Base-by-base conservation (phyloP, 2,113 vertebrate species). In the Xiphias gladius region DNA sequence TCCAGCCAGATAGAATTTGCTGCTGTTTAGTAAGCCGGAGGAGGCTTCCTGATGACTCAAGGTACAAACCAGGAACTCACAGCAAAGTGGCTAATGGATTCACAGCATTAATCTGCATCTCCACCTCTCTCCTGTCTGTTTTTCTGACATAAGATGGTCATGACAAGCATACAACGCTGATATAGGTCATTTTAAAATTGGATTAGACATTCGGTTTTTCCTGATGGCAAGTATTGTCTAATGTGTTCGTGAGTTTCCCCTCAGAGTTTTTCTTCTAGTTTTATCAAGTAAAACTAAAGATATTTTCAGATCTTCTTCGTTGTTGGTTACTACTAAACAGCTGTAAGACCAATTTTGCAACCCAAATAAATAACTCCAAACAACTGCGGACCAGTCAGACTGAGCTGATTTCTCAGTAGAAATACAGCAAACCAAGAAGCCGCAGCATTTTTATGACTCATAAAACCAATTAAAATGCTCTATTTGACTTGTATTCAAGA, bases 1-100 rank as follows among this genome's bases (percentile, higher is more conserved):
- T 80, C 65, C 69, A 79, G 58, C 43, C 68, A 86, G 28, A 82
- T 73, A 66, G 41, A 67, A 58, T 76, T 74, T 66, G 13, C 77
- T 79, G 84, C 76, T 58, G 78, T 75, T 83, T 57, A 37, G 61
- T 30, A 30, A 89, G 63, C 80, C 66, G 84, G 82, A 59, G 86
- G 86, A 86, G 89, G 67, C 72, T 85, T 80, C 81, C 62, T 46
- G 73, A 82, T 89, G 91, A 91, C 86, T 90, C 85, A 87, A 75
- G 57, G 46, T 64, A 64, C 57, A 67, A 55, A 73, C 63, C 19
- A 59, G 76, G 63, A 83, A 64, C 67, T 76, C 75, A 84, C 48
- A 72, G 86, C 79, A 26, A 46, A 50, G 62, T 4, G 1, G 19
- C 28, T 82, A 9, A 75, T 64, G 73, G 57, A 69, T 76, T 87